phyloP scores from a whole-genome alignment of 2,113 vertebrate genomes.

The Electrona antarctica region DNA sequence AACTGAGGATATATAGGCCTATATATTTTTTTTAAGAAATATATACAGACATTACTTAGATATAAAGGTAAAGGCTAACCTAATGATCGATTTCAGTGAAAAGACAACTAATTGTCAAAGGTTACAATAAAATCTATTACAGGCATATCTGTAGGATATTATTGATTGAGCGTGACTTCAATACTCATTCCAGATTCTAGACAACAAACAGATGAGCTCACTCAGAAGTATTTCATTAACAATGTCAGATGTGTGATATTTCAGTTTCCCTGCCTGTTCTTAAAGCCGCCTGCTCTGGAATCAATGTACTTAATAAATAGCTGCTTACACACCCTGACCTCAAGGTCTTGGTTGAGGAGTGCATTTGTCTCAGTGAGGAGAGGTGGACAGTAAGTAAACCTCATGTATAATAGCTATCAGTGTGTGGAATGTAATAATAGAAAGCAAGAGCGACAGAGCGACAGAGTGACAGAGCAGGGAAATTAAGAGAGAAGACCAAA shows the following conservation, averaged over 20 bases:
- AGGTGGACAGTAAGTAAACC: conserved; percentile 59
- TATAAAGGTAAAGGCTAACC: no score
- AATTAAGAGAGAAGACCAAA: conserved; percentile 61
- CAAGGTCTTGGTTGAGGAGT: conserved; percentile 70
- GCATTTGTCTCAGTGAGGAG: conserved; percentile 80
- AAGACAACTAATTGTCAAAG: neutral
- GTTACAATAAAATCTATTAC: conserved; percentile 42
- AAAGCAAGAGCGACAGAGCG: conserved; percentile 33
- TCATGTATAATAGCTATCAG: conserved; percentile 54
- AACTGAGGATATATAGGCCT: neutral
- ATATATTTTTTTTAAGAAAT: no score
- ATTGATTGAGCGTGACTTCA: conserved; percentile 56
- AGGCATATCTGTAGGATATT: conserved; percentile 42
- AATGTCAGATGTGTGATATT: conserved; percentile 64
- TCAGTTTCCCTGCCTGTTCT: conserved; percentile 83
- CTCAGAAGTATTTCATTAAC: conserved; percentile 75
- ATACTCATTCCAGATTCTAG: conserved; percentile 49
- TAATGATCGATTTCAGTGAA: no score
- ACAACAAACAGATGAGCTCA: conserved; percentile 61
- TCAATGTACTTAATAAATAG: conserved; percentile 89
- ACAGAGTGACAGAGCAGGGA: conserved; percentile 49
- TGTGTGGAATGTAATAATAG: conserved; percentile 48
- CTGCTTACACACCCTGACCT: conserved; percentile 83
- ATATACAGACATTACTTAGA: no score
- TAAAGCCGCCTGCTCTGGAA: conserved; percentile 84